Evolutionary conservation across 2,113 vertebrate genomes (phyloP), one percentile per base, ranked within the genome.

Genomic region (Corythornis cristatus): DNA sequence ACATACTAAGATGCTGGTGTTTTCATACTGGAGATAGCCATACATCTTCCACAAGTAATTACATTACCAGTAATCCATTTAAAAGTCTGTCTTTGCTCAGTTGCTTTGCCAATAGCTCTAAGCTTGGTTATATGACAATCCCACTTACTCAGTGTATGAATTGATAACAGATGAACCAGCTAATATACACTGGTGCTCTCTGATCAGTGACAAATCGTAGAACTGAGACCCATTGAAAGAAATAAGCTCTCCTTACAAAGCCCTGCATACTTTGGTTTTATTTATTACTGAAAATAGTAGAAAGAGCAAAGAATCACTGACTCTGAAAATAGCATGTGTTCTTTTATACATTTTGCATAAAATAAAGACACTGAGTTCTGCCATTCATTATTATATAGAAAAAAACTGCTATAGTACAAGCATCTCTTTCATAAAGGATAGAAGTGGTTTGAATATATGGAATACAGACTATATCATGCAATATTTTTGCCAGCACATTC

Each of bases 111-210:
- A 91, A 74, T 74, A 60, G 68, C 79, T 88, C 56, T 58, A 58
- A 96, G 90, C 54, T 86, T 80, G 86, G 66, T 89, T 93, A 72
- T 67, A 87, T 29, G 62, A 84, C 91, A 91, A 94, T 87, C 17
- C 8, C 46, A 71, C 74, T 85, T 89, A 64, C 50, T 89, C 35
- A 48, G 67, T 5, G 10, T 62, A 66, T 62, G 75, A 93, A 54
- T 18, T 78, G 94, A 56, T 61, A 96, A 90, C 73, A 93, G 87
- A 91, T 57, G 61, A 94, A 80, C 28, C 83, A 70, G 46, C 25
- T 40, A 91, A 54, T 48, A 54, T 48, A 48, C 4, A 11, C 29
- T 57, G 61, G 75, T 70, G 62, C 37, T 79, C 50, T 82, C 57
- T 64, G 60, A 83, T 77, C 75, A 66, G 58, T 67, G 82, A 77